Evolutionary conservation across 2,797 vertebrate species (phyloP).

Genomic region (Aythya fuligula): DNA sequence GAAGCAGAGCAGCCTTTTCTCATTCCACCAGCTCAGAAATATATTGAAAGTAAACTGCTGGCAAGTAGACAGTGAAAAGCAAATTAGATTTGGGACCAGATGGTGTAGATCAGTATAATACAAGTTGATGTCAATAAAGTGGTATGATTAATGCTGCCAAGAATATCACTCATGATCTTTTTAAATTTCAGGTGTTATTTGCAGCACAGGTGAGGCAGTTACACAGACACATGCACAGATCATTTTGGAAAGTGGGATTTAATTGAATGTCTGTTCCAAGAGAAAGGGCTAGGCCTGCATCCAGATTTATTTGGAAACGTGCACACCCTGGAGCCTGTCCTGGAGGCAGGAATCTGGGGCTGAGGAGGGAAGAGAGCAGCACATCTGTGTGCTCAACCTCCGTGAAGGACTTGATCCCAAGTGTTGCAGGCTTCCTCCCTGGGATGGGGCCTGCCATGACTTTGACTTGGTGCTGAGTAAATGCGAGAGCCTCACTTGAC

Average conservation of each 20-base stretch:
- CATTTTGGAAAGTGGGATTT: constrained; percentile 13
- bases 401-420: neutral
- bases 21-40: constrained; percentile 57
- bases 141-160: constrained; percentile 61
- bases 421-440: neutral
- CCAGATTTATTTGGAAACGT: neutral
- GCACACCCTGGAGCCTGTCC: neutral
- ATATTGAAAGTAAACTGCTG: constrained; percentile 52
- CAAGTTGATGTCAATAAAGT: constrained; percentile 65
- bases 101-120: constrained; percentile 71
- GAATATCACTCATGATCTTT: constrained; percentile 45
- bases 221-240: neutral
- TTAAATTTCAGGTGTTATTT: constrained; percentile 64
- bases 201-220: constrained; percentile 56
- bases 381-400: neutral
- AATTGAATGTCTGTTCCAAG: constrained; percentile 17
- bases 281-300: neutral
- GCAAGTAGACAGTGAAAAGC: constrained; percentile 62
- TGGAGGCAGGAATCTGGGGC: neutral
- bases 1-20: constrained; percentile 63
- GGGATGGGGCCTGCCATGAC: neutral
- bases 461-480: neutral
- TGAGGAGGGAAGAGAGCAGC: neutral
- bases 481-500: fast-evolving
- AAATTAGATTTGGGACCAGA: constrained; percentile 70